Percentiles rank a stretch among this genome's conserved stretches.
phyloP scores from a whole-genome alignment of 1,140 invertebrate species.

The Geopemphigus sp. region DNA sequence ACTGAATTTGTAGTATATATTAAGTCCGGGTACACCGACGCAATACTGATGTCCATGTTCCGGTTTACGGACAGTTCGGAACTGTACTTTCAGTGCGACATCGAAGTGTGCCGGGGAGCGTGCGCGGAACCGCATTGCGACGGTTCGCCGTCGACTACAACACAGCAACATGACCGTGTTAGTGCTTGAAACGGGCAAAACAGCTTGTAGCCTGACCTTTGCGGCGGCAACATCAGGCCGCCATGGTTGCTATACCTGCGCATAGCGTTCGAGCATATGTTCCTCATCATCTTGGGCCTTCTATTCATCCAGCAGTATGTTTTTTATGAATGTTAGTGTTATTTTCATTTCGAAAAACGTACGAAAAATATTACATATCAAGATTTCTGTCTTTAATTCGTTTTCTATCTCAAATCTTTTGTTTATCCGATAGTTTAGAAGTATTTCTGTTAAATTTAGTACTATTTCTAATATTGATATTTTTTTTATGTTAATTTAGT shows the following conservation, averaged over 20 bases:
- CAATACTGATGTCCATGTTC: constrained; percentile 76
- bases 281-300: constrained; percentile 91
- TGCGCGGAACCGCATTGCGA: constrained; percentile 18
- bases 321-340: no score
- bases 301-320: no score
- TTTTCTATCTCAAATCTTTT: no score
- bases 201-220: constrained; percentile 65
- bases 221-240: constrained; percentile 69
- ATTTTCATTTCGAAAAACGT: no score
- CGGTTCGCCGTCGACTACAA: constrained; percentile 41
- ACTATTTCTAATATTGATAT: no score
- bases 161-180: constrained; percentile 69
- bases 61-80: constrained; percentile 74
- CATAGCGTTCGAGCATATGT: constrained; percentile 83
- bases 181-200: constrained; percentile 78
- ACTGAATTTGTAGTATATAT: constrained; percentile 59
- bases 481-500: no score
- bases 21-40: constrained; percentile 65
- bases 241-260: constrained; percentile 86
- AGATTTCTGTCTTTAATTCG: no score
- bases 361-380: no score
- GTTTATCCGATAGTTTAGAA: no score
- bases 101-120: constrained; percentile 70
- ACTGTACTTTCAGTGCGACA: constrained; percentile 78
- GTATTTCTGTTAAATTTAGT: no score